These are phyloP conservation scores for Syrmaticus mikado DNA, from an alignment of 2,113 vertebrate genomes.

Conservation along the genomic window DNA sequence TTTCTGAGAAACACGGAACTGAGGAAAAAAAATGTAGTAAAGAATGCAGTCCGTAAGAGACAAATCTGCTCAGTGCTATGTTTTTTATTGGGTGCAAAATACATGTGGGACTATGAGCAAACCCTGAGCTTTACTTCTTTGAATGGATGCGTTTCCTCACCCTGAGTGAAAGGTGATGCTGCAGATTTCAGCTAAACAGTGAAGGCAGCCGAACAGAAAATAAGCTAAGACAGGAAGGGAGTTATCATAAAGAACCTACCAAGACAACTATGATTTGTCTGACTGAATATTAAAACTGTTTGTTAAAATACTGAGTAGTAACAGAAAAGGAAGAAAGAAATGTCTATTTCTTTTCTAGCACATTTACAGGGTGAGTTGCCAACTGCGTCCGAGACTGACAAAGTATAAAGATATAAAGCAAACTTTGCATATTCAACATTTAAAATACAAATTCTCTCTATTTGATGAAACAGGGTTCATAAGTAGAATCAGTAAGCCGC, in stretches of 20 bases:
- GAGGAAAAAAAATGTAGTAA: not conserved
- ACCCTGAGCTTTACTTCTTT: not conserved
- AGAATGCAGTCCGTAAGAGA: not conserved
- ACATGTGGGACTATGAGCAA: rapidly evolving
- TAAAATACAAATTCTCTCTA: not conserved
- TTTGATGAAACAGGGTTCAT: not conserved
- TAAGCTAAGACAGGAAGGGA: not conserved
- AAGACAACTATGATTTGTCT: not conserved
- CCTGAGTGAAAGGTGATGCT: not conserved
- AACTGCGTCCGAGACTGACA: not conserved
- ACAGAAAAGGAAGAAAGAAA: not conserved
- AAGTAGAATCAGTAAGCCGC: not conserved
- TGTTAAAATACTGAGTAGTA: not conserved
- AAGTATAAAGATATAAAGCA: not conserved
- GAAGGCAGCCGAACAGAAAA: not conserved
- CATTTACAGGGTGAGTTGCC: not conserved
- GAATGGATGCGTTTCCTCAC: not conserved
- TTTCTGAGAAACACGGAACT: not conserved
- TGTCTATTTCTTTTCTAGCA: rapidly evolving
- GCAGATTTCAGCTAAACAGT: not conserved
- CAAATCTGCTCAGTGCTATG: not conserved
- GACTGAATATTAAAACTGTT: not conserved
- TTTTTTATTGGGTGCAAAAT: not conserved
- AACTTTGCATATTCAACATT: not conserved
- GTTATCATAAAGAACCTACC: not conserved